Evolutionary conservation across 2,113 vertebrate species (phyloP).

Genomic region (Bambusicola thoracicus): DNA sequence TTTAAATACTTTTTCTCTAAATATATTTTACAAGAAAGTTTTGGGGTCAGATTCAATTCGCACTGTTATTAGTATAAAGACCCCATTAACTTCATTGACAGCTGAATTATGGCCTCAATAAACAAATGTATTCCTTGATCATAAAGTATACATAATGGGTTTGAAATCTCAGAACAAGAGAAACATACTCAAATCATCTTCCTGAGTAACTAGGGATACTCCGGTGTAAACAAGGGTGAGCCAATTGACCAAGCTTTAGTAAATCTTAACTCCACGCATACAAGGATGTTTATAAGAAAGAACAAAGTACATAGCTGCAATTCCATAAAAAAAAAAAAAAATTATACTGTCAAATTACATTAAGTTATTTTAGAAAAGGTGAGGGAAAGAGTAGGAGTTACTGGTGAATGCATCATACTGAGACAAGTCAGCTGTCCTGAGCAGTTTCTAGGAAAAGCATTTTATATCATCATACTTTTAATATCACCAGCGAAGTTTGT

Average conservation of each 20-base stretch:
- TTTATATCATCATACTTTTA: not conserved
- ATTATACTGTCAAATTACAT: not conserved
- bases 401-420: not conserved
- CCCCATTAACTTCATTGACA: not conserved
- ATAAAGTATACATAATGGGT: not conserved
- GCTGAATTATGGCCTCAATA: not conserved
- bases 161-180: not conserved
- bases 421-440: not conserved
- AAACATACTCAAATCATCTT: not conserved
- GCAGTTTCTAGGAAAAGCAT: not conserved
- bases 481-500: not conserved
- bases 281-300: not conserved
- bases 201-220: not conserved
- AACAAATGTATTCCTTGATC: not conserved
- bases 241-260: not conserved
- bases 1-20: not conserved
- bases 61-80: not conserved
- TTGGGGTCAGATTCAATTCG: not conserved
- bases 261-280: slow-evolving; percentile 1
- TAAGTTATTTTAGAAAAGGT: not conserved
- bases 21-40: not conserved
- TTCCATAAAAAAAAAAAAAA: not conserved
- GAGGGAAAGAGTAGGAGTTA: not conserved
- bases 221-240: not conserved
- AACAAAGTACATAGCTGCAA: not conserved